Evolutionary conservation across 2,888 invertebrate genomes (phyloP).

Genomic region (Drosophila cognata): DNA sequence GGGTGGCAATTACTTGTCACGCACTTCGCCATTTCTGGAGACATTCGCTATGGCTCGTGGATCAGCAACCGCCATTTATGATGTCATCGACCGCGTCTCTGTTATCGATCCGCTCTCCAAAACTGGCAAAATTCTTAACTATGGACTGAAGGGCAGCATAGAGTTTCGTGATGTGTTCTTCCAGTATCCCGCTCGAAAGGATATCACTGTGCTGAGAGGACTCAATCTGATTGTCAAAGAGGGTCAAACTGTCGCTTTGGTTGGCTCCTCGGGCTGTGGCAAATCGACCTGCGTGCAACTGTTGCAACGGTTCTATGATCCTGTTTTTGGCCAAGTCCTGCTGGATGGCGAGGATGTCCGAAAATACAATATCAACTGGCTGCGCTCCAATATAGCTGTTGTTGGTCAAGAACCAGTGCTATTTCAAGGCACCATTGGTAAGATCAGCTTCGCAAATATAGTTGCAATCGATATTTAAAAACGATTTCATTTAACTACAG

Average conservation of each 20-base stretch:
- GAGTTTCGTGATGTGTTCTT: slow-evolving; percentile 89
- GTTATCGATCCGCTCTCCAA: slow-evolving; percentile 89
- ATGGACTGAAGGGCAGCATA: slow-evolving; percentile 87
- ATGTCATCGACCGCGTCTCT: slow-evolving; percentile 90
- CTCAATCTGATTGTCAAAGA: slow-evolving; percentile 87
- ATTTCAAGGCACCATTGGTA: slow-evolving; percentile 90
- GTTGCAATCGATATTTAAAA: not conserved
- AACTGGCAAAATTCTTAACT: slow-evolving; percentile 87
- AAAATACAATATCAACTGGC: slow-evolving; percentile 89
- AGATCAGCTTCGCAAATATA: not conserved
- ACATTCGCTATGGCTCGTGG: slow-evolving; percentile 89
- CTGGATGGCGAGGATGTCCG: slow-evolving; percentile 88
- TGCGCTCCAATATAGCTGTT: slow-evolving; percentile 91
- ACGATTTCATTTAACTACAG: slow-evolving; percentile 27
- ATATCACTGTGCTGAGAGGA: slow-evolving; percentile 89
- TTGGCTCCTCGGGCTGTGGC: slow-evolving; percentile 91
- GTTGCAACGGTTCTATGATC: slow-evolving; percentile 89
- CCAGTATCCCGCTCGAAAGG: slow-evolving; percentile 90
- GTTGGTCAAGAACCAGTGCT: slow-evolving; percentile 95
- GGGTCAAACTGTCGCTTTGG: slow-evolving; percentile 90
- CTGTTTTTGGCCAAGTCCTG: slow-evolving; percentile 86
- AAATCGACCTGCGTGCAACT: slow-evolving; percentile 93
- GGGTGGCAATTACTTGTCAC: slow-evolving; percentile 90
- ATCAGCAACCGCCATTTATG: slow-evolving; percentile 90
- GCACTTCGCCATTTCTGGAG: slow-evolving; percentile 90